Conservation (phyloP, 1,140 invertebrate species). For the Rhyacophila brunnea region DNA sequence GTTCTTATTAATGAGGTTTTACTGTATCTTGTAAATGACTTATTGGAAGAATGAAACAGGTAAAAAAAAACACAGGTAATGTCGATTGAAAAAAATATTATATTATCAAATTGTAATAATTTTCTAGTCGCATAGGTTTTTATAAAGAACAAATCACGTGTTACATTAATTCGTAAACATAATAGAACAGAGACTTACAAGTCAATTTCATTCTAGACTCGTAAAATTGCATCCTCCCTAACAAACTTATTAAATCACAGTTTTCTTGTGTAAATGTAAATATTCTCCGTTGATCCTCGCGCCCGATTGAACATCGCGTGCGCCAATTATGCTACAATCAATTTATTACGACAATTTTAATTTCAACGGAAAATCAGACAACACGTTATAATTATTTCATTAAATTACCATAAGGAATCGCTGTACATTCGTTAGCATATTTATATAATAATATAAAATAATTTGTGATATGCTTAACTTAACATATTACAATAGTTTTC, state of each 20-base stretch:
- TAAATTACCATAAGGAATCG: not conserved
- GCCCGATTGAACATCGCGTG: too few relatives aligned
- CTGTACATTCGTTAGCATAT: conserved; percentile 5
- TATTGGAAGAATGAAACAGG: too few relatives aligned
- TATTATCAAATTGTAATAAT: conserved; percentile 36
- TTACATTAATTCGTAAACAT: conserved; percentile 31
- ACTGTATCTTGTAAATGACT: too few relatives aligned
- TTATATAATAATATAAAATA: conserved; percentile 2
- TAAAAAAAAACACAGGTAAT: not conserved
- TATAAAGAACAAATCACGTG: conserved; percentile 31
- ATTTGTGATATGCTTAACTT: conserved; percentile 3
- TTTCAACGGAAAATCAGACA: conserved; percentile 1
- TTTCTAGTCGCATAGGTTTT: conserved; percentile 33
- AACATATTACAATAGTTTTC: not conserved
- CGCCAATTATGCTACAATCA: too few relatives aligned
- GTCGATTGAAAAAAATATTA: conserved; percentile 33
- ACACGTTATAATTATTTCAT: too few relatives aligned
- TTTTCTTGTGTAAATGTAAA: conserved; percentile 24
- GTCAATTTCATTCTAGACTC: conserved; percentile 22
- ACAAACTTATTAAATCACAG: conserved; percentile 34
- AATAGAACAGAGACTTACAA: conserved; percentile 12
- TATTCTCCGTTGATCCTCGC: not conserved
- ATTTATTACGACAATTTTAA: not conserved
- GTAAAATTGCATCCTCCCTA: conserved; percentile 35
- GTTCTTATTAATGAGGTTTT: too few relatives aligned